A percentile compares a stretch with the other conserved stretches of the same genome.
phyloP scores from a whole-genome alignment of 1,140 invertebrate species.

The Laodelphax striatellus region DNA sequence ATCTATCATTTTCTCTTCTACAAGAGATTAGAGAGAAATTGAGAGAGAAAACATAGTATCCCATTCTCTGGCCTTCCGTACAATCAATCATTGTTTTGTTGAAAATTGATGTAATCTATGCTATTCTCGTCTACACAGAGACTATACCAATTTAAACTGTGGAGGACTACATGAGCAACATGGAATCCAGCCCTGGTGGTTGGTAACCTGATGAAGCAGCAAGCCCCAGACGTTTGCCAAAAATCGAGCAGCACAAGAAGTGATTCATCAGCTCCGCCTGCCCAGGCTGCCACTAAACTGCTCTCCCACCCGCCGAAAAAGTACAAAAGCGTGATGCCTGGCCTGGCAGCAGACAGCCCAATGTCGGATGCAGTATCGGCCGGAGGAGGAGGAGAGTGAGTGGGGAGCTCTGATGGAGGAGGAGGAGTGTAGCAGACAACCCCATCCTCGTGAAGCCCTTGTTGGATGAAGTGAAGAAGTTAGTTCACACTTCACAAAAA shows the following conservation, averaged over 20 bases:
- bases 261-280: not conserved
- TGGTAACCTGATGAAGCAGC: not conserved
- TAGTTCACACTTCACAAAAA: no score
- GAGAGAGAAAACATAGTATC: no score
- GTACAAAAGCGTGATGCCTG: not conserved
- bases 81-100: no score
- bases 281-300: not conserved
- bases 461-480: no score
- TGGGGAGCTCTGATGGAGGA: no score
- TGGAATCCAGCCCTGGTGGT: not conserved
- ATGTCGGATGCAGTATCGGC: not conserved
- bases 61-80: no score
- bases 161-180: not conserved
- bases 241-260: not conserved
- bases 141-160: not conserved
- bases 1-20: no score
- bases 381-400: no score
- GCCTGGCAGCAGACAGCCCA: not conserved
- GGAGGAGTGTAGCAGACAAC: no score
- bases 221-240: not conserved
- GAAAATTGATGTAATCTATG: no score
- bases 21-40: no score
- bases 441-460: no score
- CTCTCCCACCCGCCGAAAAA: not conserved
- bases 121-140: not conserved